Evolutionary conservation across 2,888 invertebrate species (phyloP).

Genomic region (Noctua janthe): DNA sequence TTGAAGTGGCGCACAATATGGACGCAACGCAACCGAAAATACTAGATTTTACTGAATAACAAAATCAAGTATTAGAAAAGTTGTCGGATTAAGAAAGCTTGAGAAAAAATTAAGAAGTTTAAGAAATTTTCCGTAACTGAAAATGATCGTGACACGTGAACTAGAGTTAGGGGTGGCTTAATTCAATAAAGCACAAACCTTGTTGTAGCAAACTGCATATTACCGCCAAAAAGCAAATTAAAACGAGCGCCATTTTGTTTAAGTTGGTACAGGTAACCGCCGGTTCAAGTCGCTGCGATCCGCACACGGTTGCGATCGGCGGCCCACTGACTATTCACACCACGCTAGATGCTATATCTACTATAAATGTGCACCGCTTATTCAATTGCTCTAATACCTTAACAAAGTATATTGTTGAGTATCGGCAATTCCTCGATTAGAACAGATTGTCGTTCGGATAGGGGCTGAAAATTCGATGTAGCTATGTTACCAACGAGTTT

Average conservation of each 20-base stretch:
- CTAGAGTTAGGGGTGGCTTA: conserved; percentile 19
- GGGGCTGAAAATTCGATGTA: conserved; percentile 33
- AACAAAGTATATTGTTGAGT: conserved; percentile 77
- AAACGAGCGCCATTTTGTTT: conserved; percentile 78
- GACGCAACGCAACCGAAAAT: neutral
- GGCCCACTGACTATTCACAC: conserved; percentile 62
- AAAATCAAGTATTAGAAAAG: neutral
- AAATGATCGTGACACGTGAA: conserved; percentile 21
- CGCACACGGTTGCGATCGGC: conserved; percentile 72
- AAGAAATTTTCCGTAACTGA: neutral
- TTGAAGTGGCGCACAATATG: neutral
- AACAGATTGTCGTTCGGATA: conserved; percentile 56
- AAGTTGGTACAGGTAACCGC: conserved; percentile 66
- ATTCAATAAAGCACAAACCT: conserved; percentile 80
- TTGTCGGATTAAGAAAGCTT: conserved; percentile 13
- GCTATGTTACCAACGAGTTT: conserved; percentile 22
- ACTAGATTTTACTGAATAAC: neutral
- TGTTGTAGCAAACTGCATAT: conserved; percentile 86
- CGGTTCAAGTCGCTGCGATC: conserved; percentile 76
- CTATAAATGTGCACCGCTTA: conserved; percentile 76
- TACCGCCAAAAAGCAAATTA: conserved; percentile 85
- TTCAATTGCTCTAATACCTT: conserved; percentile 84
- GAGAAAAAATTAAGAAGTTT: neutral
- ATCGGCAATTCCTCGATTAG: conserved; percentile 62
- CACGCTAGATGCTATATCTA: conserved; percentile 65